Base-by-base conservation (phyloP, 2,888 invertebrate genomes). In the Drosophila percnosoma region DNA sequence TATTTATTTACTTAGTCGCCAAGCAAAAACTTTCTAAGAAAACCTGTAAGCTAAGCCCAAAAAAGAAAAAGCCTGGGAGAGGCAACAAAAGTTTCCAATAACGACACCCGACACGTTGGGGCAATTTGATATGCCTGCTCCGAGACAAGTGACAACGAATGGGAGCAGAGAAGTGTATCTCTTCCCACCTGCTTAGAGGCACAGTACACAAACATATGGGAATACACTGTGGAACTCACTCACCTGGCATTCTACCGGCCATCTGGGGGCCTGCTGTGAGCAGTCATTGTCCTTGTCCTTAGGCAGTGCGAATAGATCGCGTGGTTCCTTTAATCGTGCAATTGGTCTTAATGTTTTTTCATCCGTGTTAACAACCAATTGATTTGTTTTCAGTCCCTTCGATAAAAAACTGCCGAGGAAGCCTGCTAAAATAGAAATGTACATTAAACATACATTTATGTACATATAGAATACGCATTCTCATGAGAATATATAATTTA, bases 201-300 rank as follows among this genome's bases (percentile, higher is more conserved):
- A 29, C 21, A 15, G 51, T 18, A 24, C n/a, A 45, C 15, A 45
- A 27, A 45, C 45, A 45, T 45, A 45, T 21, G 27, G 24, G 8
- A 2, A 45, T 45, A 45, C 45, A 8, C 45, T 24, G 36, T 13
- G 36, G 1, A 38, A 83, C 83, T 93, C 92, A 83, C 83, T 93
- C 92, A 97, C 97, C 95, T 97, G 97, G 93, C 97, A 97, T 94
- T 97, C 97, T 52, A 97, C 96, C 27, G 97, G 97, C 97, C 97
- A 97, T 92, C 97, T 94, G 68, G 97, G 95, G 86, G 96, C 96
- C 94, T 97, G 97, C 87, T 96, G 95, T 61, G 96, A 95, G 90
- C 95, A 95, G 87, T 96, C 96, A 90, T 95, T 93, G 79, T 93
- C 93, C 91, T 92, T 93, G 91, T 95, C 95, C 91, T 95, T 95